phyloP scores from a whole-genome alignment of 2,888 invertebrate genomes.

The Automeris io region DNA sequence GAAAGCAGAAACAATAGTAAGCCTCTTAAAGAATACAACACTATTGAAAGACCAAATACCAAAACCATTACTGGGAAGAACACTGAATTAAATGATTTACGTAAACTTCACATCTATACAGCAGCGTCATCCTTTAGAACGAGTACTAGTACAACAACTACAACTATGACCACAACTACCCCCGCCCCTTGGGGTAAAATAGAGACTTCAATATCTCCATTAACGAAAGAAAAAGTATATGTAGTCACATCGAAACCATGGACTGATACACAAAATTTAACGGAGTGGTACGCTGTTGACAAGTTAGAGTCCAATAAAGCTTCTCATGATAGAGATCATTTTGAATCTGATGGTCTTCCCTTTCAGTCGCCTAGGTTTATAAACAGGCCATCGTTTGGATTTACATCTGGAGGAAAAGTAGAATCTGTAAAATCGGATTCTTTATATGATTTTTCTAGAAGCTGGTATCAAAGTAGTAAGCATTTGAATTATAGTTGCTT shows the following conservation, averaged over 20 bases:
- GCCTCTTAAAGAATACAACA: slow-evolving; percentile 50
- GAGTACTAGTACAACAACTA: slow-evolving; percentile 40
- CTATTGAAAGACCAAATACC: slow-evolving; percentile 45
- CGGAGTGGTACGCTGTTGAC: slow-evolving; percentile 46
- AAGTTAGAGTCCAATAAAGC: slow-evolving; percentile 54
- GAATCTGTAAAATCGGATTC: slow-evolving; percentile 50
- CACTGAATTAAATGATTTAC: slow-evolving; percentile 36
- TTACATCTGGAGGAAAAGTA: slow-evolving; percentile 45
- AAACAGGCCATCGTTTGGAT: slow-evolving; percentile 75
- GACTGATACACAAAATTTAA: slow-evolving; percentile 40
- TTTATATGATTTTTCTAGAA: slow-evolving; percentile 56
- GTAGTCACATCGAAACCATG: slow-evolving; percentile 87
- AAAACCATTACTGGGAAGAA: slow-evolving; percentile 38
- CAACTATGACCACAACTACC: slow-evolving; percentile 42
- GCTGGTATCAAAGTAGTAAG: slow-evolving; percentile 70
- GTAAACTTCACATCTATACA: slow-evolving; percentile 58
- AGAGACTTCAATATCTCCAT: slow-evolving; percentile 84
- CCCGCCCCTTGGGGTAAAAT: slow-evolving; percentile 80
- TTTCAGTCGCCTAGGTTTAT: slow-evolving; percentile 74
- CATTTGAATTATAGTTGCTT: slow-evolving; percentile 13
- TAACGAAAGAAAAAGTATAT: slow-evolving; percentile 87
- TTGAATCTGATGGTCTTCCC: slow-evolving; percentile 41
- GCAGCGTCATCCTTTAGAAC: slow-evolving; percentile 59
- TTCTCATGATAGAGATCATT: slow-evolving; percentile 30
- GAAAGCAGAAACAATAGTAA: slow-evolving; percentile 41